A percentile compares a stretch with the other conserved stretches of the same genome.
These are phyloP conservation scores for Petrocephalus schoutedeni DNA, from an alignment of 2,797 vertebrate species.

Conservation along the genomic window DNA sequence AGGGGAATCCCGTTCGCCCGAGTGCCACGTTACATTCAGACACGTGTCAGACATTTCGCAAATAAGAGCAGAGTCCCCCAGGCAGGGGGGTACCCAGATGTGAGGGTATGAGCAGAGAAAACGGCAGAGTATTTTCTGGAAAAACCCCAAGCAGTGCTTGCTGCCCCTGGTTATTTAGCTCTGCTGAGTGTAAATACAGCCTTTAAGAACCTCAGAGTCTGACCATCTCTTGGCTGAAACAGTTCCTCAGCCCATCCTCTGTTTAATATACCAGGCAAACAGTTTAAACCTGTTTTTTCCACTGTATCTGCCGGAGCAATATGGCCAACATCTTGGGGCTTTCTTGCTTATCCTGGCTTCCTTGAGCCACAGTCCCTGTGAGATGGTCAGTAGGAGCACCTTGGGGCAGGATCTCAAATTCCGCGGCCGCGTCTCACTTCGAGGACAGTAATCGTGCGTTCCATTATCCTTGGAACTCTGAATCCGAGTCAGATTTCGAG, in stretches of 20 bases:
- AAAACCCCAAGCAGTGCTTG: background rate
- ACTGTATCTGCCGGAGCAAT: background rate
- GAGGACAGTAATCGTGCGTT: too few relatives aligned
- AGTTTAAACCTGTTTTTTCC: background rate
- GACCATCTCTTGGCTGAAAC: background rate
- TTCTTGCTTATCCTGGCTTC: too few relatives aligned
- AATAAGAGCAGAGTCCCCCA: background rate
- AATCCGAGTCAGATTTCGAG: too few relatives aligned
- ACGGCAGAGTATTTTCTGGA: background rate
- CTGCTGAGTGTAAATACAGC: background rate
- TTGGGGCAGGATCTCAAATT: too few relatives aligned
- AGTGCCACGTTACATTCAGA: background rate
- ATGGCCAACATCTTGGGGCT: background rate
- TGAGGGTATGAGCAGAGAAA: background rate
- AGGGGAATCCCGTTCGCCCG: background rate
- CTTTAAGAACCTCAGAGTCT: background rate
- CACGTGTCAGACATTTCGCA: background rate
- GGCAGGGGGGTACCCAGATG: background rate
- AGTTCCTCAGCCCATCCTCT: background rate
- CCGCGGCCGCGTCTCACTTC: too few relatives aligned
- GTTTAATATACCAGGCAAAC: background rate
- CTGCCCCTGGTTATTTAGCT: background rate
- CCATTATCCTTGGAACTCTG: too few relatives aligned
- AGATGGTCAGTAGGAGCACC: too few relatives aligned
- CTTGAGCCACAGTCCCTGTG: too few relatives aligned